Conservation (phyloP, 2,113 vertebrate species). For the Prinia subflava region DNA sequence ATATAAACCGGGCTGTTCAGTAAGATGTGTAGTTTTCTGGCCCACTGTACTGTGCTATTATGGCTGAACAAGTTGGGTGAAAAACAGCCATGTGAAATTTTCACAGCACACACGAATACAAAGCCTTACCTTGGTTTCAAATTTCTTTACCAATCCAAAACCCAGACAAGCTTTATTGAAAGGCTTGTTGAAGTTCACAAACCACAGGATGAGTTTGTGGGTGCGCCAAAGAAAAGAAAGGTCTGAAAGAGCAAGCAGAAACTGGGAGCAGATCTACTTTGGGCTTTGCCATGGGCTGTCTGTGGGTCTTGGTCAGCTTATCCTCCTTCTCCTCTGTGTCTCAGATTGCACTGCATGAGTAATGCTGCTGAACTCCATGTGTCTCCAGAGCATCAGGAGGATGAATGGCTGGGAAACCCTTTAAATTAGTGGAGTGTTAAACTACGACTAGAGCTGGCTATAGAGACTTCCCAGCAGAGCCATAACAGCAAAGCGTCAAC, state of each 20-base stretch:
- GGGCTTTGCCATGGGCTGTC: background rate
- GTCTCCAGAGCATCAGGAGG: background rate
- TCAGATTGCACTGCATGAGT: background rate
- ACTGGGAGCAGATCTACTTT: background rate
- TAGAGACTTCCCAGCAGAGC: background rate
- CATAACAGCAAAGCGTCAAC: background rate
- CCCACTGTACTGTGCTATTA: background rate
- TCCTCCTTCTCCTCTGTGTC: background rate
- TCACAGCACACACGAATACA: background rate
- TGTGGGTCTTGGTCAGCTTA: background rate
- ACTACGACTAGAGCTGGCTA: background rate
- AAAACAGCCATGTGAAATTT: conserved; percentile 11
- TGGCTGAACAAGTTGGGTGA: conserved; percentile 9
- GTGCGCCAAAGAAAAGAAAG: conserved; percentile 20
- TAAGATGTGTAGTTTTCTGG: background rate
- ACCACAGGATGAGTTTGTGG: conserved; percentile 8
- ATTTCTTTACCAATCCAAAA: conserved; percentile 37
- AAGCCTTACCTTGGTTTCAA: conserved; percentile 31
- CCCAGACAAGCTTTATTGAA: conserved; percentile 34
- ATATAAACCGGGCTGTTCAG: background rate
- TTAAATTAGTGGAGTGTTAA: background rate
- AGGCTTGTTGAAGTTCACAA: conserved; percentile 30
- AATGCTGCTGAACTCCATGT: background rate
- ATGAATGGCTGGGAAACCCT: background rate
- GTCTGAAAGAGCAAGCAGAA: background rate